These are phyloP conservation scores for Pterocles orientalis DNA, from an alignment of 2,113 vertebrate genomes.

Conservation along the genomic window DNA sequence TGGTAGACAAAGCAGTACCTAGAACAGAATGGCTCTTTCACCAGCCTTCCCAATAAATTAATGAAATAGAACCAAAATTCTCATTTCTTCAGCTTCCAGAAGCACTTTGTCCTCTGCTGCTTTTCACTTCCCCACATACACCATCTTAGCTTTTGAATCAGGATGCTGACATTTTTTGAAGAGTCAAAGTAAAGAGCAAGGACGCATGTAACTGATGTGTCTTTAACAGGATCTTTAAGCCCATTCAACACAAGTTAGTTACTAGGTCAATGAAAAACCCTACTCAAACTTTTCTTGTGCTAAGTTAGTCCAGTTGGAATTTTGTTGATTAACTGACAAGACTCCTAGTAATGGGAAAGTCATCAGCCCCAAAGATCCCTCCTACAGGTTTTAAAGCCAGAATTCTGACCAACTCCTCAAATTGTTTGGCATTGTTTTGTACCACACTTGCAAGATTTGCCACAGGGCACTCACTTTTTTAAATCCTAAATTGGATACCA, in stretches of 20 bases:
- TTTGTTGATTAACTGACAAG: not conserved
- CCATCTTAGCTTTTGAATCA: not conserved
- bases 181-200: not conserved
- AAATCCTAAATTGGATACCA: not conserved
- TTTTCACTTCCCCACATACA: not conserved
- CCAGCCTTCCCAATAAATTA: not conserved
- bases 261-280: not conserved
- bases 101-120: not conserved
- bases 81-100: not conserved
- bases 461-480: not conserved
- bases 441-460: not conserved
- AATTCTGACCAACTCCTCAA: not conserved
- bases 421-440: not conserved
- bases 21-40: not conserved
- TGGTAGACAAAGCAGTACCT: not conserved
- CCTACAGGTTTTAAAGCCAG: not conserved
- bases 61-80: not conserved
- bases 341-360: not conserved
- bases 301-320: not conserved
- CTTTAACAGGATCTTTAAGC: not conserved
- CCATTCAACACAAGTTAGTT: not conserved
- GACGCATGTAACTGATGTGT: not conserved
- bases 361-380: not conserved
- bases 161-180: not conserved
- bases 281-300: not conserved